These are phyloP conservation scores for Oreonectes daqikongensis DNA, from an alignment of 2,797 vertebrate species.

Conservation along the genomic window DNA sequence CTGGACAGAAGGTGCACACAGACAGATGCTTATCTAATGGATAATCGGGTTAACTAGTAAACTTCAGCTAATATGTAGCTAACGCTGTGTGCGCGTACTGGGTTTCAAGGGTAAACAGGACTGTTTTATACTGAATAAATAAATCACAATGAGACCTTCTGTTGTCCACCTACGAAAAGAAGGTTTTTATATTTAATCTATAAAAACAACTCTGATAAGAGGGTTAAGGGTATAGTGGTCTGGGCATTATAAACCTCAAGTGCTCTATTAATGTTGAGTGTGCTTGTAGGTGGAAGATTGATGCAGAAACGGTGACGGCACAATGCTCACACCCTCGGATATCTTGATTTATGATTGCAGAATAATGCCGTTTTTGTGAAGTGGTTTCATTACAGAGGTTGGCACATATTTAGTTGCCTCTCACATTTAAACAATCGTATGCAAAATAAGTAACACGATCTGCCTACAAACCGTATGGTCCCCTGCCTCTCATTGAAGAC, in stretches of 20 bases:
- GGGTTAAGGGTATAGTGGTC: neutral
- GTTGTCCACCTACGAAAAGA: neutral
- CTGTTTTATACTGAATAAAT: neutral
- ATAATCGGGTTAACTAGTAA: constrained; percentile 38
- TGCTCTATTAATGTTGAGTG: constrained; percentile 23
- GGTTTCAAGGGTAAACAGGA: constrained; percentile 12
- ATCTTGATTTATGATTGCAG: constrained; percentile 22
- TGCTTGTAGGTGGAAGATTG: constrained; percentile 6
- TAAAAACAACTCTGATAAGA: neutral
- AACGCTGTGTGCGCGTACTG: neutral
- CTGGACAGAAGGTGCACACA: constrained; percentile 24
- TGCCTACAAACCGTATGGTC: constrained; percentile 36
- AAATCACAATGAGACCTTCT: too few relatives aligned
- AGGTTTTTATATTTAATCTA: too few relatives aligned
- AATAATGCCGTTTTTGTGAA: constrained; percentile 28
- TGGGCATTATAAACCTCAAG: constrained; percentile 5
- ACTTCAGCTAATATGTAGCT: constrained; percentile 10
- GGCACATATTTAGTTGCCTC: constrained; percentile 20
- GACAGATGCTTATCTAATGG: constrained; percentile 35
- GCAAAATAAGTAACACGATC: constrained; percentile 32
- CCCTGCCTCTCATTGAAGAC: constrained; percentile 17
- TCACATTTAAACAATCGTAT: constrained; percentile 37
- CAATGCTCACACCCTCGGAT: neutral
- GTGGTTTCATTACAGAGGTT: constrained; percentile 22
- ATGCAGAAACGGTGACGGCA: neutral